Evolutionary conservation across 2,797 vertebrate genomes (phyloP).

Genomic region (Calcarius lapponicus): DNA sequence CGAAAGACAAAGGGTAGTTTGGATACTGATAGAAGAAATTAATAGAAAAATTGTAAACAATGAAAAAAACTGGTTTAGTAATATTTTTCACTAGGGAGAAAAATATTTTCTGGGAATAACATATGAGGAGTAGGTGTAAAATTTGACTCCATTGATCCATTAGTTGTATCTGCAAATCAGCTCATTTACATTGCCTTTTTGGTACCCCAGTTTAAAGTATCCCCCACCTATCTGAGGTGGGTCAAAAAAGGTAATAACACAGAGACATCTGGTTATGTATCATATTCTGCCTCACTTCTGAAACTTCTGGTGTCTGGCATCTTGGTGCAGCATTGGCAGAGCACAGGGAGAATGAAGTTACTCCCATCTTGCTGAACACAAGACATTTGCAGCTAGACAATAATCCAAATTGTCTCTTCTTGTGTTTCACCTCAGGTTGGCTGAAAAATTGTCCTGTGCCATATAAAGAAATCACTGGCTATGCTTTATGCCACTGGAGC

Average conservation of each 20-base stretch:
- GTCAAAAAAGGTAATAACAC: neutral
- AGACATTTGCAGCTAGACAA: neutral
- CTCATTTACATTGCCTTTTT: neutral
- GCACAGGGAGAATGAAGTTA: neutral
- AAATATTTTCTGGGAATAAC: neutral
- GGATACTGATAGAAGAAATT: neutral
- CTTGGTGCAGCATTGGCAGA: neutral
- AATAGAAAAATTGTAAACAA: neutral
- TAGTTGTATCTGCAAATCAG: neutral
- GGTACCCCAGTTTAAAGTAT: neutral
- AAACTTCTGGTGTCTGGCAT: neutral
- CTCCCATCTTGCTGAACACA: neutral
- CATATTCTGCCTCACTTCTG: neutral
- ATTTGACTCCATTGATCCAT: neutral
- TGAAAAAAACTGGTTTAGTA: neutral
- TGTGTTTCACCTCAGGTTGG: fast-evolving
- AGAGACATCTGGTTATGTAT: neutral
- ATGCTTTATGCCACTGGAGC: neutral
- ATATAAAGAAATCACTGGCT: neutral
- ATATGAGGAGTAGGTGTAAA: neutral
- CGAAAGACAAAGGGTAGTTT: neutral
- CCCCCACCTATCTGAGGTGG: neutral
- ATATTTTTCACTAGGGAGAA: neutral
- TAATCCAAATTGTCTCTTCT: neutral
- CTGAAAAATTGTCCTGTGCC: neutral